Base-by-base conservation (phyloP, 2,888 invertebrate species). In the Tricholauxania praeusta region DNA sequence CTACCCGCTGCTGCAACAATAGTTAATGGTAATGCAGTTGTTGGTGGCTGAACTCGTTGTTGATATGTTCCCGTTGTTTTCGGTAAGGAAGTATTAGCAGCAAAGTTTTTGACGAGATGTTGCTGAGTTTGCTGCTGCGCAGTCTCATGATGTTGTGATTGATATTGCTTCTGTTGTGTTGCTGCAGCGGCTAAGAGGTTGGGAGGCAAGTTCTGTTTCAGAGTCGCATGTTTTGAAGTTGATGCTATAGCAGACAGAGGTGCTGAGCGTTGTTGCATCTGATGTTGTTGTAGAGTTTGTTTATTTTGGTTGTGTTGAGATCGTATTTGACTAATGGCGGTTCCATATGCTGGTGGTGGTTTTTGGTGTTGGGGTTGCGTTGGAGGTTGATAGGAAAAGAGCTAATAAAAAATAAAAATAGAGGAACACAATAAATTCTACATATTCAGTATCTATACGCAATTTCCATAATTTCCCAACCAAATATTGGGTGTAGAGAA, bases 261-360 rank as follows among this genome's bases (percentile, higher is more conserved):
- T 59, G 59, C 47, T 22, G 57, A 49, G 60, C 64, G 57, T 60
- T 22, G 77, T 80, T 75, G 75, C 52, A 57, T 71, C 52, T 14
- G 69, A n/a, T 70, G 57, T 52, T 68, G 62, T 19, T 68, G 62
- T 17, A n/a, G 17, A 14, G 48, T 47, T 64, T 83, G 82, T 63
- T 85, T 82, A 72, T 81, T 86, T 84, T 86, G 86, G 83, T 84
- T 84, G 79, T 87, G 83, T 81, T 86, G 87, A 86, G 86, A 87
- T 86, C 87, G 80, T 79, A 87, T 84, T 84, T 87, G 87, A 84
- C 85, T 86, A 80, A 87, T 86, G 81, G 87, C 87, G 73, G 87
- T 81, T 78, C 87, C 86, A 80, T 87, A 87, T 71, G 87, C 86
- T 72, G 87, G 87, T 74, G 87, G 87, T 77, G 87, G 87, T 79